phyloP scores from a whole-genome alignment of 2,113 vertebrate species.

The Trogon surrucura region DNA sequence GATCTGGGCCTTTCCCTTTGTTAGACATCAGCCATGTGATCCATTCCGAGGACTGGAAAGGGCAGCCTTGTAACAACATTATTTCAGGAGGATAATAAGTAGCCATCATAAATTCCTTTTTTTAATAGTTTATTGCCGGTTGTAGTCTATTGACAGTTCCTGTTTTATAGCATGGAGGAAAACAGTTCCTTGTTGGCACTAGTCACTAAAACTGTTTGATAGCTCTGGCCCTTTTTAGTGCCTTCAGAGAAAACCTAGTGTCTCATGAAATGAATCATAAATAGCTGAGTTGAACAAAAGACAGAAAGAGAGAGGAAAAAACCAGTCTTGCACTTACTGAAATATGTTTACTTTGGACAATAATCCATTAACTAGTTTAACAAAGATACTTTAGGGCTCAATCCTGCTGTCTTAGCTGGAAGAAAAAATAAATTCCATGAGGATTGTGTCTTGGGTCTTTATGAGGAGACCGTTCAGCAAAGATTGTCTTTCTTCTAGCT shows the following conservation, averaged over 20 bases:
- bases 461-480: neutral
- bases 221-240: conserved; percentile 67
- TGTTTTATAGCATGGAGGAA: conserved; percentile 74
- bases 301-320: conserved; percentile 24
- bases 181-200: conserved; percentile 63
- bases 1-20: conserved; percentile 60
- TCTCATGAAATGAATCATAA: conserved; percentile 77
- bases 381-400: conserved; percentile 26
- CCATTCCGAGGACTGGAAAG: conserved; percentile 63
- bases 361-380: conserved; percentile 61
- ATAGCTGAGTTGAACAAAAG: conserved; percentile 65
- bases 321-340: conserved; percentile 48
- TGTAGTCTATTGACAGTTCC: conserved; percentile 77
- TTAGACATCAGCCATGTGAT: conserved; percentile 55
- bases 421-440: neutral
- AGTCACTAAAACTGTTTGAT: conserved; percentile 73
- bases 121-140: conserved; percentile 80
- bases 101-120: conserved; percentile 80
- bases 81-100: conserved; percentile 76
- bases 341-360: conserved; percentile 71
- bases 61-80: conserved; percentile 75
- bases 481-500: neutral
- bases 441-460: neutral
- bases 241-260: conserved; percentile 68
- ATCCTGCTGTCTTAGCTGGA: neutral